Conservation (phyloP, 2,888 invertebrate genomes). For the Galeopsomyia nigrocyanea region DNA sequence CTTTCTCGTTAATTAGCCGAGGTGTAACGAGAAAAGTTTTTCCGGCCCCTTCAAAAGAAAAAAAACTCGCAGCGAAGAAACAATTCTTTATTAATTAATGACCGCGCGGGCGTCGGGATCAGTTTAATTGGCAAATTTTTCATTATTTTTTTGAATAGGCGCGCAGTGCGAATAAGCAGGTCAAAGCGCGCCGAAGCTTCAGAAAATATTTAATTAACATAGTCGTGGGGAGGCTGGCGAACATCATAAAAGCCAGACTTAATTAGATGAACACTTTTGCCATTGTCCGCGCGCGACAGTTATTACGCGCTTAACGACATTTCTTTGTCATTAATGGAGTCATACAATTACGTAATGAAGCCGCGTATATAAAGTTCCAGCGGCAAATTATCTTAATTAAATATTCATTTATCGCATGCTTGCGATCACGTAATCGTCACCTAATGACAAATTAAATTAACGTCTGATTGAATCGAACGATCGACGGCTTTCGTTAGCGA, state of each 20-base stretch:
- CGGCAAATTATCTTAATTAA: too few species aligned
- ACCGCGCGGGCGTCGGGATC: background rate
- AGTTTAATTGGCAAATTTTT: slow-evolving; percentile 24
- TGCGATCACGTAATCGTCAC: too few species aligned
- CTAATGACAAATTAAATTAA: too few species aligned
- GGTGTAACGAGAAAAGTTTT: too few species aligned
- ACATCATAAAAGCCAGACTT: slow-evolving; percentile 15
- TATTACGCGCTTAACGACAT: slow-evolving; percentile 17
- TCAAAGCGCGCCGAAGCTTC: slow-evolving; percentile 19
- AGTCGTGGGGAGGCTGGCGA: background rate
- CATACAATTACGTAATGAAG: too few species aligned
- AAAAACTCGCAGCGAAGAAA: background rate
- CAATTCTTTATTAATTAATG: slow-evolving; percentile 39
- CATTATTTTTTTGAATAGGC: slow-evolving; percentile 24
- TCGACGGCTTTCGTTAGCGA: too few species aligned
- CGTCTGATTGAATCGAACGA: too few species aligned
- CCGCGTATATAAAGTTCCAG: too few species aligned
- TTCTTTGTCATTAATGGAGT: background rate
- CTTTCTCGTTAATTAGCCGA: too few species aligned
- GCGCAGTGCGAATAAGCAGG: background rate
- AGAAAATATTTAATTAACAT: slow-evolving; percentile 37
- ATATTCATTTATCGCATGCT: too few species aligned
- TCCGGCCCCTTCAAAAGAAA: background rate
- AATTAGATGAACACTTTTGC: slow-evolving; percentile 30
- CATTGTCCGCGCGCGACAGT: slow-evolving; percentile 5